Evolutionary conservation across 2,113 vertebrate genomes (phyloP).

Genomic region (Axis porcinus): DNA sequence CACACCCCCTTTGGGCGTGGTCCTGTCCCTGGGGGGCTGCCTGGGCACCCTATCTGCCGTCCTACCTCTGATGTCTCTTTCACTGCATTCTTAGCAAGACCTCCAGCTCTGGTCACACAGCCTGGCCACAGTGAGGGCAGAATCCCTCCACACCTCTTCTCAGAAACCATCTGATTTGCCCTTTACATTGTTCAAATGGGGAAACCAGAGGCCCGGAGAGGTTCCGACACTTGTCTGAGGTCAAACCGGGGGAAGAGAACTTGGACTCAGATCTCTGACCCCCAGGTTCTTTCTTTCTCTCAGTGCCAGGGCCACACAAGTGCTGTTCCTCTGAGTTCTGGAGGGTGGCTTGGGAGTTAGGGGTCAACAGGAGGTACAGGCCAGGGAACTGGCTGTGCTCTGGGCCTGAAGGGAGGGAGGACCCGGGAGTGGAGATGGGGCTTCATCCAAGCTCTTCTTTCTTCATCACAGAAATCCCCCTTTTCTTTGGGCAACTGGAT

Average conservation of each 20-base stretch:
- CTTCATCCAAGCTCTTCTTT: not conserved
- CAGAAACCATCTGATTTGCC: not conserved
- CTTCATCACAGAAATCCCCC: not conserved
- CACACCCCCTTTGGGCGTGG: rapidly evolving
- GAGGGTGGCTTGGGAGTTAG: not conserved
- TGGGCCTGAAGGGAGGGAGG: not conserved
- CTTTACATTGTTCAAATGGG: not conserved
- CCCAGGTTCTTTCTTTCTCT: not conserved
- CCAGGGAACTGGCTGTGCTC: not conserved
- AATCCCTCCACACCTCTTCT: not conserved
- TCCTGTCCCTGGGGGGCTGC: not conserved
- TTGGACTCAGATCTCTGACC: not conserved
- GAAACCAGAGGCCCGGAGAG: not conserved
- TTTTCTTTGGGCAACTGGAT: not conserved
- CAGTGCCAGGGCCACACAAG: no score
- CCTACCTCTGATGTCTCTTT: not conserved
- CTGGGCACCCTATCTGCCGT: not conserved
- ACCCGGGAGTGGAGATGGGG: not conserved
- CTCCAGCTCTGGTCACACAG: not conserved
- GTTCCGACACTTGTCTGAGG: not conserved
- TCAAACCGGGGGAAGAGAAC: not conserved
- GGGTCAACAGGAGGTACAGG: not conserved
- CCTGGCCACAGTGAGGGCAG: not conserved
- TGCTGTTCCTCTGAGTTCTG: not conserved
- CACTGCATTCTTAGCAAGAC: not conserved